Percentiles rank a stretch among this genome's conserved stretches.
Evolutionary conservation across 2,797 vertebrate genomes (phyloP).

Genomic region (Eulemur mongoz): DNA sequence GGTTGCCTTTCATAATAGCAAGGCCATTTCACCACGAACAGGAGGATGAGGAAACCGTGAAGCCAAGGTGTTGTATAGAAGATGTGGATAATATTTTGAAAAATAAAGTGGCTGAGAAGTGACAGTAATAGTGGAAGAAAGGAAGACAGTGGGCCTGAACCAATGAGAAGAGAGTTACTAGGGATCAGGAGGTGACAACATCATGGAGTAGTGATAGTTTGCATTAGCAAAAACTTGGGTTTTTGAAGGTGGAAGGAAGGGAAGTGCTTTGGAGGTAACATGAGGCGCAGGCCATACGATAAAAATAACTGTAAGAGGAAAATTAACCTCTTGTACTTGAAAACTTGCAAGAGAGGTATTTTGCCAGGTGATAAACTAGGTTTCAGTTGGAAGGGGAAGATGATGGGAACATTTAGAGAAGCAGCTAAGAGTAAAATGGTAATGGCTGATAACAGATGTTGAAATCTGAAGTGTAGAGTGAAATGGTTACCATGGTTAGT

Average conservation of each 20-base stretch:
- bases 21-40: not conserved
- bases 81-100: constrained; percentile 18
- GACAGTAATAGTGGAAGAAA: not conserved
- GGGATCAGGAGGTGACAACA: not conserved
- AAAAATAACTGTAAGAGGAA: not conserved
- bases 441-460: not conserved
- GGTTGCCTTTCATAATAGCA: not conserved
- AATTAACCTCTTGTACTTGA: not conserved
- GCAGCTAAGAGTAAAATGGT: constrained; percentile 20
- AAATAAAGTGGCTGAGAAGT: not conserved
- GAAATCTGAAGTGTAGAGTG: constrained; percentile 8
- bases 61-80: not conserved
- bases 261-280: constrained; percentile 8
- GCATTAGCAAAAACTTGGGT: not conserved
- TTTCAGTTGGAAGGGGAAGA: constrained; percentile 39
- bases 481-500: not conserved
- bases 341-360: not conserved
- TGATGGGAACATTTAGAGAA: constrained; percentile 31
- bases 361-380: not conserved
- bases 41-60: not conserved
- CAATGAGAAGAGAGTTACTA: not conserved
- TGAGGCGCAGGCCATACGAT: not conserved
- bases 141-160: not conserved
- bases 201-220: not conserved
- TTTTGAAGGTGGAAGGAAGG: constrained; percentile 6